Evolutionary conservation across 2,113 vertebrate species (phyloP), one percentile per base, ranked within the genome.

Genomic region (Pogona vitticeps): DNA sequence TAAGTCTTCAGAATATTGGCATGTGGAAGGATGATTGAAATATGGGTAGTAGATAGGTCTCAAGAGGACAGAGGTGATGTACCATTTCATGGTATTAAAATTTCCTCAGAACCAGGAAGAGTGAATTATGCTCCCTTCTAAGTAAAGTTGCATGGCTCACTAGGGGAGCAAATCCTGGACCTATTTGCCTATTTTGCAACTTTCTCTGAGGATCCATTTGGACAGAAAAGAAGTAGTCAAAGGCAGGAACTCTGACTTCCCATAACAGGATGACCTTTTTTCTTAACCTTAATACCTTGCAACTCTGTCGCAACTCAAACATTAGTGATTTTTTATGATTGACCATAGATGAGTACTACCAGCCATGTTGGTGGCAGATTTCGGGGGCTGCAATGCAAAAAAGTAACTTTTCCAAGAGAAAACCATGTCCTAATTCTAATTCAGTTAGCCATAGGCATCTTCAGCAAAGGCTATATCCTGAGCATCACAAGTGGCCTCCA

Each of bases 1-100:
- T 63, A 68, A 1, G 90, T 87, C 88, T 91, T 92, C 91, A 83
- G 91, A 91, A 93, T 75, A 91, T 85, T 91, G 93, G 92, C 46
- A 52, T 93, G 91, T 95, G 93, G 95, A 92, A 63, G 6, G 14
- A 18, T 20, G 33, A 75, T 73, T 77, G 38, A 15, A 15, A 36
- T 15, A 2, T 52, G 21, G 15, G 20, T 15, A 59, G 61, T 42
- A 76, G 71, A 38, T 10, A 31, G 56, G 17, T 36, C 31, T 73
- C 42, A 21, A 6, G 28, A 18, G 42, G 15, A 67, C 58, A 14
- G 28, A 38, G 33, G 46, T 86, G 46, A 33, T 65, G 42, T 81
- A 28, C 6, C 31, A 6, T 82, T 65, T 56, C 42, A 31, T 75
- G 52, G 71, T 36, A 18, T 14, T 23, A 83, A 38, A 81, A 87